Evolutionary conservation across 2,797 vertebrate genomes (phyloP), one percentile per base, ranked within the genome.

Genomic region (Epinephelus malabaricus): DNA sequence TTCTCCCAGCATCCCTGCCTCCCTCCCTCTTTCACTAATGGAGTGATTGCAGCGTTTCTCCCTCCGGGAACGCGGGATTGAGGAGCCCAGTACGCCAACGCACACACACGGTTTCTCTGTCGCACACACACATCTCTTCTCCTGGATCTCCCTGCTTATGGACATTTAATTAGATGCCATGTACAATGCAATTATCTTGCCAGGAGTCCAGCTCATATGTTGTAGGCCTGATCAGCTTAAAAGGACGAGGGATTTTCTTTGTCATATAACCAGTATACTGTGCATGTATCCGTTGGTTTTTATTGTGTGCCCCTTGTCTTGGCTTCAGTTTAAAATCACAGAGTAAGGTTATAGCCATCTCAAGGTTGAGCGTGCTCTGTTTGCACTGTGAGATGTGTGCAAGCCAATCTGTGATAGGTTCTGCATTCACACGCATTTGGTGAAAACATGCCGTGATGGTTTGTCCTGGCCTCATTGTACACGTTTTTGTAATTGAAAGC

Each of bases 151-250:
- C 67, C 83, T 91, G 87, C 93, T 90, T 88, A 92, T 92, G 86
- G 90, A 92, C 92, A 92, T 94, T 95, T 95, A 95, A 95, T 95
- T 95, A 95, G 91, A 94, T 92, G 91, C 89, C 86, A 87, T 90
- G 90, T 94, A 93, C 93, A 94, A 94, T 88, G 88, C 93, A 92
- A 92, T 95, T 94, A 94, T 94, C 83, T 76, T 84, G 74, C 83
- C 90, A 90, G 86, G 84, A 92, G 86, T 92, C 82, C 83, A 74
- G 83, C 80, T 92, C 85, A 85, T 86, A 87, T 77, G 87, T 90
- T 87, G 70, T 73, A 72, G 81, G 60, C 70, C 85, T 82, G 83
- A 89, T 87, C 75, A 89, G 78, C 86, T 92, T 87, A 85, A 83
- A 78, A 61, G 66, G 73, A 62, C 27, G 50, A 78, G 72, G 74